Evolutionary conservation across 35 echinoderm and acorn worm species (phyloP), one percentile per base, ranked within the genome.

Genomic region (Chiridota heheva): DNA sequence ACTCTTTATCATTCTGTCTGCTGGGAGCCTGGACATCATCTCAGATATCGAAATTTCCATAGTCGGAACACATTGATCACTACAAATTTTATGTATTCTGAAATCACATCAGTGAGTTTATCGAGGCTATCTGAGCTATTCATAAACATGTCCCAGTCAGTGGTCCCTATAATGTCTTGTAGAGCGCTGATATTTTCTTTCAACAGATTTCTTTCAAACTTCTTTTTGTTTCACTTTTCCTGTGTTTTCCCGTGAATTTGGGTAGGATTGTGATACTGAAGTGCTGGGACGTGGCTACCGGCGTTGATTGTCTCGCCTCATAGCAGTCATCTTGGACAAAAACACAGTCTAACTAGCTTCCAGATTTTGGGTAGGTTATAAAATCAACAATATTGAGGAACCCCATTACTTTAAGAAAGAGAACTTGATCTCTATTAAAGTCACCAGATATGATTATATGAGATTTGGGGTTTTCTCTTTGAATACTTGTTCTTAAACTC

Each of bases 241-340:
- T 37, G 16, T 42, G 38, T 42, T 72, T 72, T 72, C 47, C 69
- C 47, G 69, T 72, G 4, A 72, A 72, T 72, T 72, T 72, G 4
- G 69, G 69, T 2, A 72, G 7, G 47, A 44, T 42, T 44, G 69
- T 72, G 42, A 72, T 47, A 42, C 38, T 72, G 7, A 44, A 72
- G 4, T 72, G 69, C 42, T 3, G 38, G 69, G 42, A 41, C 26
- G 69, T 72, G 47, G 69, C 15, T 44, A 72, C 47, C 28, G 69
- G 37, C 43, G 69, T 4, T 40, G 69, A 45, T 32, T 72, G 30
- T 31, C 42, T 47, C 20, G 47, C 67, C 30, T 40, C 18, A 70
- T 70, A 70, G 42, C 39, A 70, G 67, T 29, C 42, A 0, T 3
- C 67, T 70, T 70, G 0, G 27, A n/a, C n/a, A n/a, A n/a, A n/a